phyloP scores from a whole-genome alignment of 1,140 invertebrate genomes.

The Drepana arcuata region DNA sequence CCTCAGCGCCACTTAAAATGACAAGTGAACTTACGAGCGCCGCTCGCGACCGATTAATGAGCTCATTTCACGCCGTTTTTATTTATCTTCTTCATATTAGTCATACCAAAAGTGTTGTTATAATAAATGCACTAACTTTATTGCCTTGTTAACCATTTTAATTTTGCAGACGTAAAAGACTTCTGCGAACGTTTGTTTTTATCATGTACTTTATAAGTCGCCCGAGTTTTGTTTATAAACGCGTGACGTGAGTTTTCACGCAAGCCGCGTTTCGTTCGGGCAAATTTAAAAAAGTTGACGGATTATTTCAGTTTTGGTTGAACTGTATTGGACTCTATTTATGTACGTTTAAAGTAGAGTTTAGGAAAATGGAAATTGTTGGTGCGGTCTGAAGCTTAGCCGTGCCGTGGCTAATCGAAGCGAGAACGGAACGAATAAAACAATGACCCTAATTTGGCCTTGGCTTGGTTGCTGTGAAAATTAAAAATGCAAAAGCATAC shows the following conservation, averaged over 20 bases:
- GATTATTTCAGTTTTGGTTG: too few relatives aligned
- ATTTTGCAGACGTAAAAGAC: too few relatives aligned
- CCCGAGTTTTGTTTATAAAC: not conserved
- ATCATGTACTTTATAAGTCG: conserved; percentile 4
- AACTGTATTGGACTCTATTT: too few relatives aligned
- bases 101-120: conserved; percentile 17
- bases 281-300: too few relatives aligned
- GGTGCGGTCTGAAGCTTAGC: conserved; percentile 1
- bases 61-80: conserved; percentile 43
- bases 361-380: conserved; percentile 4
- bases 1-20: too few relatives aligned
- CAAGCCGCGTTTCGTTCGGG: conserved; percentile 3
- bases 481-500: too few relatives aligned
- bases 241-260: not conserved
- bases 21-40: conserved; percentile 35
- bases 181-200: too few relatives aligned
- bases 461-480: too few relatives aligned
- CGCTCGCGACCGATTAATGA: conserved; percentile 38
- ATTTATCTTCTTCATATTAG: conserved; percentile 39
- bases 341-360: conserved; percentile 2
- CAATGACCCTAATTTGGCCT: conserved; percentile 26
- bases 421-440: conserved; percentile 33
- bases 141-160: too few relatives aligned
- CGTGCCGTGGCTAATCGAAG: conserved; percentile 26
- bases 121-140: too few relatives aligned